Evolutionary conservation across 1,140 invertebrate species (phyloP).

Genomic region (Drosophila albomicans): DNA sequence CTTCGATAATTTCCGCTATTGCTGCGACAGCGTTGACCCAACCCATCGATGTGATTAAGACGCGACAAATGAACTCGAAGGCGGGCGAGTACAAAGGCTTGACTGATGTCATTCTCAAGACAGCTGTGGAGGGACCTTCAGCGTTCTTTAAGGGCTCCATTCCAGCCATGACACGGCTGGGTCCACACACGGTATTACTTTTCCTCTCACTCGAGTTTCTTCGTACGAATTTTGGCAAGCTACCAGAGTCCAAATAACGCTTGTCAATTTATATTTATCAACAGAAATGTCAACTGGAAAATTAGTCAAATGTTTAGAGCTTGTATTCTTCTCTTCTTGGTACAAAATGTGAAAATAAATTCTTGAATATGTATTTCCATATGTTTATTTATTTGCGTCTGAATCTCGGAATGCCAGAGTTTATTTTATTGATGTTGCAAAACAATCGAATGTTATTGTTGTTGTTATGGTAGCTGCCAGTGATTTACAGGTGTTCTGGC

Average conservation of each 20-base stretch:
- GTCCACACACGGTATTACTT: constrained; percentile 98
- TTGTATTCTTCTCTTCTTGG: not conserved
- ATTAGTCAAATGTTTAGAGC: not conserved
- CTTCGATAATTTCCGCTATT: constrained; percentile 87
- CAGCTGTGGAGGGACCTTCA: constrained; percentile 94
- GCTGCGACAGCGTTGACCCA: constrained; percentile 98
- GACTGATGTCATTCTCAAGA: constrained; percentile 91
- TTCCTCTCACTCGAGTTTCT: constrained; percentile 99
- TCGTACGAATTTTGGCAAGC: constrained; percentile 91
- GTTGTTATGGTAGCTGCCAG: not conserved
- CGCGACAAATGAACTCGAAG: constrained; percentile 97
- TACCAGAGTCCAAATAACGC: constrained; percentile 26
- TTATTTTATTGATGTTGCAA: not conserved
- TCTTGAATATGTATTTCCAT: not conserved
- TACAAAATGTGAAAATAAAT: not conserved
- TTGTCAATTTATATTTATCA: no score
- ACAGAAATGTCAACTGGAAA: constrained; percentile 1
- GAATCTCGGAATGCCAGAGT: no score
- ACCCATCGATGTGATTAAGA: constrained; percentile 98
- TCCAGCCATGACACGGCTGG: constrained; percentile 97
- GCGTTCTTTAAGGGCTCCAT: constrained; percentile 99
- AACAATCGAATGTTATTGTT: not conserved
- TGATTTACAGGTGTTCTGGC: not conserved
- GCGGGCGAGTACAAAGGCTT: constrained; percentile 94
- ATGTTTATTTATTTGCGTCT: not conserved